Base-by-base conservation (phyloP, 2,888 invertebrate genomes). In the Herminia tarsipennalis region DNA sequence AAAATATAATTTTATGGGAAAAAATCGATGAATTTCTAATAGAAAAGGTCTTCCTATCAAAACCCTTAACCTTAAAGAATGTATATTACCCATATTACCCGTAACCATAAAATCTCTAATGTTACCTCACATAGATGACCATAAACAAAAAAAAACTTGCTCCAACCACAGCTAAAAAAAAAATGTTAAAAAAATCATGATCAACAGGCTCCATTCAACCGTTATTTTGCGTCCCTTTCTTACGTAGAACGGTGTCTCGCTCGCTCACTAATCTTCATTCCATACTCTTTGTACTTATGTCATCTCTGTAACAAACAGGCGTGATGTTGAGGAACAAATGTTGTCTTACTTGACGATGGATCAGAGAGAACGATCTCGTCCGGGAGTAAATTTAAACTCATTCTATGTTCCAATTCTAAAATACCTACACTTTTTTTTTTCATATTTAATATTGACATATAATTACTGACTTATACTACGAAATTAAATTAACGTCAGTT, bases 151-250 rank as follows among this genome's bases (percentile, higher is more conserved):
- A 43, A 43, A 20, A 41, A 44, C 42, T 42, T 25, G 40, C 27
- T 20, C 17, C 6, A 24, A 48, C 48, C 36, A 52, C 33, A 35
- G 28, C 6, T 28, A 27, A 28, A 47, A 62, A 59, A 54, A 62
- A 48, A 27, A 14, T 34, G 29, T 35, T 21, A 29, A 57, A 62
- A 56, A 62, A 64, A 34, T 40, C 32, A 22, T 13, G 21, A 53
- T 43, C 22, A 47, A 59, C 54, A 45, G 43, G 58, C 64, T 60
- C 50, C 62, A 71, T 64, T 66, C 54, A 72, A 39, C 60, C 56
- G 70, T 68, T 65, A 63, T 64, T 53, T 32, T 34, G 35, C 38
- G 14, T 57, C 45, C 18, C 56, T 22, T 14, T 68, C 59, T 50
- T 33, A 13, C 53, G 13, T 25, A 5, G 38, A 39, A 12, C 25